These are phyloP conservation scores for Nothoprocta pentlandii DNA, from an alignment of 2,113 vertebrate genomes.

Conservation along the genomic window DNA sequence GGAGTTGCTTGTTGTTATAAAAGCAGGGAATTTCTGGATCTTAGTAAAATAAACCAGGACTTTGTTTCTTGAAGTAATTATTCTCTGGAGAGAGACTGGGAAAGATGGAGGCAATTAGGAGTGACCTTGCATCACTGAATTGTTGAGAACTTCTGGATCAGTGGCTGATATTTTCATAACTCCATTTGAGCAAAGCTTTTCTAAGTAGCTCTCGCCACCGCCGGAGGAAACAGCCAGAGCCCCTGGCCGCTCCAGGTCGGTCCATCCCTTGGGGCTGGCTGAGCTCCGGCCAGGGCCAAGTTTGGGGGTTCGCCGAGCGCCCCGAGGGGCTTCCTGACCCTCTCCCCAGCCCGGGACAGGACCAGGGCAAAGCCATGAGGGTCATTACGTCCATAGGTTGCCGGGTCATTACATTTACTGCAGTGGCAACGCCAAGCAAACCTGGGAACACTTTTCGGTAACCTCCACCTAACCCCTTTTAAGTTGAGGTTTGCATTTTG, in stretches of 20 bases:
- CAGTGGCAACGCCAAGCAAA: slow-evolving; percentile 46
- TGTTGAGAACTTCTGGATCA: slow-evolving; percentile 80
- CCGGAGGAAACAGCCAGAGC: slow-evolving; percentile 49
- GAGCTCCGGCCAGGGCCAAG: neutral
- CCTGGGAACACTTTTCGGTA: slow-evolving; percentile 51
- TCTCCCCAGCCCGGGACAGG: neutral
- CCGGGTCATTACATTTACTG: slow-evolving; percentile 12
- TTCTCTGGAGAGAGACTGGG: slow-evolving; percentile 79
- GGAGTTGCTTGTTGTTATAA: slow-evolving; percentile 74
- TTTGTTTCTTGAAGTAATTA: slow-evolving; percentile 84
- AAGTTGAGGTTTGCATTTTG: slow-evolving; percentile 51
- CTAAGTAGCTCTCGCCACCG: slow-evolving; percentile 50
- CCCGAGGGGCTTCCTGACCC: too few relatives aligned
- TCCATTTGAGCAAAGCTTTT: slow-evolving; percentile 68
- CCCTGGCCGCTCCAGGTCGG: neutral
- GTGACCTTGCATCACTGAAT: slow-evolving; percentile 74
- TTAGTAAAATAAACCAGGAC: slow-evolving; percentile 83
- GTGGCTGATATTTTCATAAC: slow-evolving; percentile 79
- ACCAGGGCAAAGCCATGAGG: neutral
- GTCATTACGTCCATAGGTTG: neutral
- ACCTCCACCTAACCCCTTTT: slow-evolving; percentile 70
- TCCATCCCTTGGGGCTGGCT: neutral
- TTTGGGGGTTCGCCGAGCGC: too few relatives aligned
- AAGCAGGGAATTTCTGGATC: slow-evolving; percentile 79
- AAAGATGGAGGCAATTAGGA: slow-evolving; percentile 83